These are phyloP conservation scores for Ptychoptera contaminata DNA, from an alignment of 2,888 invertebrate species.

Conservation along the genomic window DNA sequence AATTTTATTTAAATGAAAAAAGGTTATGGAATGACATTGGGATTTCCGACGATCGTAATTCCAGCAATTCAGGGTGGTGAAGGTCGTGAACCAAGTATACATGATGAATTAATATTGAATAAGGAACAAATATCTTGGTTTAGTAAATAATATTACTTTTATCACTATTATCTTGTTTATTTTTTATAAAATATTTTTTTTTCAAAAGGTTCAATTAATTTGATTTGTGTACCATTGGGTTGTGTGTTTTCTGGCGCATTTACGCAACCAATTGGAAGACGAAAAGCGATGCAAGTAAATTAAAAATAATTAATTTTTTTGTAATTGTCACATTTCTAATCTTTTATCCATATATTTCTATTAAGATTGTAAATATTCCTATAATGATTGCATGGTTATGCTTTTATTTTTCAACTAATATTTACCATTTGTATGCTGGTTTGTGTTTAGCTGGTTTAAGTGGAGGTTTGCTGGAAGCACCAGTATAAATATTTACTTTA, in stretches of 20 bases:
- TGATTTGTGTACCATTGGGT: conserved; percentile 65
- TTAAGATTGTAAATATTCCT: conserved; percentile 47
- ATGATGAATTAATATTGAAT: conserved; percentile 35
- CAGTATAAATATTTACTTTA: conserved; percentile 35
- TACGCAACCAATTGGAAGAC: conserved; percentile 55
- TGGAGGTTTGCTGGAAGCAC: conserved; percentile 67
- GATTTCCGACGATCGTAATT: conserved; percentile 67
- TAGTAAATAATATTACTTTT: conserved; percentile 33
- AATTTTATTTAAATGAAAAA: background rate
- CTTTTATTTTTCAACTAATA: conserved; percentile 46
- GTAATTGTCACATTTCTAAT: background rate
- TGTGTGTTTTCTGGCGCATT: conserved; percentile 57
- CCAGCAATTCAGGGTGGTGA: conserved; percentile 47
- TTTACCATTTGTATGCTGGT: conserved; percentile 51
- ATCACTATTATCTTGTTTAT: conserved; percentile 6
- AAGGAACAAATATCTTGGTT: conserved; percentile 58
- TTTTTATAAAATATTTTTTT: background rate
- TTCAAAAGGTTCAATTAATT: conserved; percentile 56
- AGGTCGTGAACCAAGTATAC: conserved; percentile 21
- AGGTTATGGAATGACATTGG: conserved; percentile 66
- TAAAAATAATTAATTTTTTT: background rate
- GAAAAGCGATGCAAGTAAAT: conserved; percentile 51
- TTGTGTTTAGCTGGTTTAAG: conserved; percentile 56
- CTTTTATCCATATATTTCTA: conserved; percentile 2
- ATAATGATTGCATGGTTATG: conserved; percentile 60